A percentile compares a stretch with the other conserved stretches of the same genome.
Evolutionary conservation across 2,888 invertebrate species (phyloP).

Genomic region (Odontocolon sp.): DNA sequence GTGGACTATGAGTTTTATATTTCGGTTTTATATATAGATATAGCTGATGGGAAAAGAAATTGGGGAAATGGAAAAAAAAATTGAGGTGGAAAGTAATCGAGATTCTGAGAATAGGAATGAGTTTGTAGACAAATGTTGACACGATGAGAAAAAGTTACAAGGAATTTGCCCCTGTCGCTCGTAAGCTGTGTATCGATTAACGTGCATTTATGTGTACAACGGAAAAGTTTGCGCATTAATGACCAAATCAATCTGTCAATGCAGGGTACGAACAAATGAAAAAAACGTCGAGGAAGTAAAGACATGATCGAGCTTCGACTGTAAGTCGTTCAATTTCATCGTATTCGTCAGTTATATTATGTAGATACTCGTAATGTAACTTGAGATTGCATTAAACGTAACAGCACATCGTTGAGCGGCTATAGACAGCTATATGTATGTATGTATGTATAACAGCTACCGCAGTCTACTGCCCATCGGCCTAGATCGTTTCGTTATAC

Average conservation of each 20-base stretch:
- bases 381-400: slow-evolving; percentile 8
- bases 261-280: slow-evolving; percentile 6
- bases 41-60: too few relatives aligned
- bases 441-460: too few relatives aligned
- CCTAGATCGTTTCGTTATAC: slow-evolving; percentile 27
- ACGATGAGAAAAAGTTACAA: not conserved
- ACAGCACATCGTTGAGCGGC: not conserved
- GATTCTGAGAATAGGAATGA: not conserved
- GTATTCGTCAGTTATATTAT: not conserved
- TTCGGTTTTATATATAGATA: too few relatives aligned
- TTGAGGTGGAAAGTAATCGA: too few relatives aligned
- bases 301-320: slow-evolving; percentile 31
- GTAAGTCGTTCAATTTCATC: not conserved
- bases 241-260: slow-evolving; percentile 6
- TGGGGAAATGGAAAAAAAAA: too few relatives aligned
- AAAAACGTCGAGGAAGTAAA: slow-evolving; percentile 39
- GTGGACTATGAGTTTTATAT: too few relatives aligned
- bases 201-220: not conserved
- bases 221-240: slow-evolving; percentile 35
- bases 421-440: too few relatives aligned
- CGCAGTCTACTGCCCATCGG: slow-evolving; percentile 25
- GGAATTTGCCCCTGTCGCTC: not conserved
- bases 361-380: not conserved
- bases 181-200: not conserved
- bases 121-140: not conserved